Base-by-base conservation (phyloP, 2,797 vertebrate species). In the Clarias laeviceps region DNA sequence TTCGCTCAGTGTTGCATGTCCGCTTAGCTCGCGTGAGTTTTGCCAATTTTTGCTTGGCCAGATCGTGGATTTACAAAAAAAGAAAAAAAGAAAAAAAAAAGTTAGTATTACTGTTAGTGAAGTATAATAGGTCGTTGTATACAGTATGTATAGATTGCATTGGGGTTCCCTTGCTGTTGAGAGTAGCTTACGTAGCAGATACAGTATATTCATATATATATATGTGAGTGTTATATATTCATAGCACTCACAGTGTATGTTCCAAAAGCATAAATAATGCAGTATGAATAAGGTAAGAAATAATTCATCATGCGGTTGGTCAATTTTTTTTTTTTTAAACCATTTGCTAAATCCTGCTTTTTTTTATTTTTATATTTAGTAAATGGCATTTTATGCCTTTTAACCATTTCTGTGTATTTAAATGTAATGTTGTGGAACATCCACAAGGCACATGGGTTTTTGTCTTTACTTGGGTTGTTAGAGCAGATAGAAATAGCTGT, bases 21-120 rank as follows among this genome's bases (percentile, higher is more conserved):
- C 8, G 62, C 78, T 80, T 50, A 65, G 78, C 78, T 50, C 29
- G 78, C 62, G 20, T 11, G 24, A 65, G 8, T 40, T 65, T 50
- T 50, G 40, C 78, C 78, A 80, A 11, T 80, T 65, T 40, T n/a
- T 29, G 61, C 61, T 65, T 80, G 61, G 37, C 78, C 20, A 20
- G 57, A 45, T 37, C 5, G 9, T 37, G 12, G 50, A 54, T 54
- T 14, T 3, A 14, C 4, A 37, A 40, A 40, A 54, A 54, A 14
- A 14, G 14, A 50, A 50, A 50, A 50, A 14, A 14, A 50, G 7
- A 40, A 45, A 45, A 34, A 34, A 34, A 45, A 45, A 50, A 14
- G 9, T 22, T 20, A 80, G 61, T 20, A 29, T 50, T 7, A 27
- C 61, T 45, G 12, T 79, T 62, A 6, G 27, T 65, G 34, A 45